phyloP scores from a whole-genome alignment of 35 echinoderm and acorn worm species.

The Ophioderma brevispina region DNA sequence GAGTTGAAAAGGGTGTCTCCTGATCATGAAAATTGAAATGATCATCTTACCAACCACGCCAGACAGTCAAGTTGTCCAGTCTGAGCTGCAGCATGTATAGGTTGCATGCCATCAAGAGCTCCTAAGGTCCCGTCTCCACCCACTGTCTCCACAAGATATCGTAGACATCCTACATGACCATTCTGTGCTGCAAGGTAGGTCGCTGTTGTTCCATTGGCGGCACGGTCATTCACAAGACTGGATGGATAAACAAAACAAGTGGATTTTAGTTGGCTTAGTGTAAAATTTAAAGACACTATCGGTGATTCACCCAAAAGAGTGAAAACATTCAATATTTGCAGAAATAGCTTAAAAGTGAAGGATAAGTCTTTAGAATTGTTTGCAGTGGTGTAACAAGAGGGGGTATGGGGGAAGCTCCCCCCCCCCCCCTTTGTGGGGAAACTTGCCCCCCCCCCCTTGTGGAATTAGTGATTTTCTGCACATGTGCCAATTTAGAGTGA shows the following conservation, averaged over 20 bases:
- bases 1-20: too few relatives aligned
- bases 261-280: background rate
- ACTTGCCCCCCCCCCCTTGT: too few relatives aligned
- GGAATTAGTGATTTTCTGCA: too few relatives aligned
- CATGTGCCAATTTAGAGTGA: too few relatives aligned
- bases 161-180: conserved; percentile 22
- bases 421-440: too few relatives aligned
- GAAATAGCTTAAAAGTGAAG: too few relatives aligned
- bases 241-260: background rate
- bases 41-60: conserved; percentile 36
- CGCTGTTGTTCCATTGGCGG: conserved; percentile 35
- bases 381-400: too few relatives aligned
- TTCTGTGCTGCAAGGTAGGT: conserved; percentile 43
- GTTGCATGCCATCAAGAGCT: conserved; percentile 49
- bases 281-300: too few relatives aligned
- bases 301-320: too few relatives aligned
- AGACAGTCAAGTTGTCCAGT: conserved; percentile 34
- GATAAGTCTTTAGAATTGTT: too few relatives aligned
- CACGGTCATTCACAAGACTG: conserved; percentile 43
- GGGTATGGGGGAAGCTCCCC: too few relatives aligned
- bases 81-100: conserved; percentile 50
- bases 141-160: conserved; percentile 10
- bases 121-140: conserved; percentile 22
- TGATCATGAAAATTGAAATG: background rate
- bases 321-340: too few relatives aligned